Conservation (phyloP, 2,797 vertebrate species). For the Pterois miles region DNA sequence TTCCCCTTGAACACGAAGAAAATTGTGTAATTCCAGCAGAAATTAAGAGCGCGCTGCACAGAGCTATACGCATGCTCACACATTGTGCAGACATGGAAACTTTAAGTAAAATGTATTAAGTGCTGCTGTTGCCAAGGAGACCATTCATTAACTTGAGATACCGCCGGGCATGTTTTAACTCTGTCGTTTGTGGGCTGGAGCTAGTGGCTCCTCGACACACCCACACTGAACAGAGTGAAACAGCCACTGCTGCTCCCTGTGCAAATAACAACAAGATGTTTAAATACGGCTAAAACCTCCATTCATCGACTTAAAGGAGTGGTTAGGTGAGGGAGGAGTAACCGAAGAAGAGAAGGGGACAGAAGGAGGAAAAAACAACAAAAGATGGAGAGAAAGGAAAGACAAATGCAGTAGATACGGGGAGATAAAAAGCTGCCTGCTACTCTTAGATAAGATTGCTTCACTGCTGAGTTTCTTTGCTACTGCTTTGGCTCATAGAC, state of each 20-base stretch:
- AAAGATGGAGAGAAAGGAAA: conserved; percentile 4
- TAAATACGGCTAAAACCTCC: conserved; percentile 40
- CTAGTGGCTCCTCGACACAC: conserved; percentile 43
- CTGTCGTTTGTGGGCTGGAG: conserved; percentile 33
- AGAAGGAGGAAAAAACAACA: conserved; percentile 17
- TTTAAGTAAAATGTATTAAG: conserved; percentile 60
- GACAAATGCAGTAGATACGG: conserved; percentile 10
- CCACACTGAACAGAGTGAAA: conserved; percentile 41
- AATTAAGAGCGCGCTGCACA: conserved; percentile 23
- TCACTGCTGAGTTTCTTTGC: conserved; percentile 70
- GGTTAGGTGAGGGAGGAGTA: conserved; percentile 1
- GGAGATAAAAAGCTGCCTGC: conserved; percentile 61
- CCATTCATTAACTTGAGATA: conserved; percentile 63
- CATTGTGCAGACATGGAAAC: conserved; percentile 20
- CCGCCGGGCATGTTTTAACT: conserved; percentile 21
- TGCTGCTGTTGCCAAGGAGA: conserved; percentile 70
- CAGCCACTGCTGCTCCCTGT: conserved; percentile 35
- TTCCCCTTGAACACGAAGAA: conserved; percentile 49
- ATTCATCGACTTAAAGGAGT: conserved; percentile 14
- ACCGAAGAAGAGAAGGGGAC: neutral
- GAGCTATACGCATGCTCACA: conserved; percentile 15
- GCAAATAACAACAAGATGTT: conserved; percentile 40
- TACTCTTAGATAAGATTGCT: conserved; percentile 77
- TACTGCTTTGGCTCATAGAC: conserved; percentile 49
- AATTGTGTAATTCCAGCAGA: conserved; percentile 48